Evolutionary conservation across 2,797 vertebrate species (phyloP), one percentile per base, ranked within the genome.

Genomic region (Macroramphosus scolopax): DNA sequence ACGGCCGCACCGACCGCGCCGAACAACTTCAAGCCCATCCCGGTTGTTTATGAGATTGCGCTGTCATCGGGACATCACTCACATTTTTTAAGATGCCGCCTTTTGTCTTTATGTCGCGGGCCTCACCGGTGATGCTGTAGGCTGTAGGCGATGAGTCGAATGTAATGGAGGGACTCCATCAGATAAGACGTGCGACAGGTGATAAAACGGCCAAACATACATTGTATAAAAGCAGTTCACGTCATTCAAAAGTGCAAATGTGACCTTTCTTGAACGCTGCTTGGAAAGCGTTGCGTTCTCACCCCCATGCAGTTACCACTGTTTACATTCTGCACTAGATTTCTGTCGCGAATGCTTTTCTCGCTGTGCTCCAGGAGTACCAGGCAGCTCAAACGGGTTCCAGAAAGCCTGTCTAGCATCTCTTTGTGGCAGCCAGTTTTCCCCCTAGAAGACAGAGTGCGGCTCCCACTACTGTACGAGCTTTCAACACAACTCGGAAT

Each of bases 1-100:
- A 9, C 54, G 17, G 46, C 51, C 55, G 37, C 22, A 24, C 61
- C 14, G 42, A 59, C 64, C 38, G 14, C 50, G 51, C 46, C 77
- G 80, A 59, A 68, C 62, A 80, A 77, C 72, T 77, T 70, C 57
- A 63, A 63, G 51, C 59, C 75, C 60, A 29, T 68, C 72, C 57
- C 62, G 26, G 68, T 69, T 83, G 82, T 84, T 88, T 84, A 85
- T 83, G 80, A 75, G 81, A 85, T 83, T 77, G 78, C 63, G 75
- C 78, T 83, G 86, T 87, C 83, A 70, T 65, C 48, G 18, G 17
- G 44, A 70, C 72, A 83, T 84, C 81, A 76, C 63, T 86, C 82
- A 83, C 46, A 36, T 78, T n/a, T n/a, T n/a, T 81, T 63, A 78
- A 70, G 65, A 78, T 33, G 31, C 38, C 31, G 58, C 51, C 42